Evolutionary conservation across 2,888 invertebrate genomes (phyloP), one percentile per base, ranked within the genome.

Genomic region (Dryadula phaetusa): DNA sequence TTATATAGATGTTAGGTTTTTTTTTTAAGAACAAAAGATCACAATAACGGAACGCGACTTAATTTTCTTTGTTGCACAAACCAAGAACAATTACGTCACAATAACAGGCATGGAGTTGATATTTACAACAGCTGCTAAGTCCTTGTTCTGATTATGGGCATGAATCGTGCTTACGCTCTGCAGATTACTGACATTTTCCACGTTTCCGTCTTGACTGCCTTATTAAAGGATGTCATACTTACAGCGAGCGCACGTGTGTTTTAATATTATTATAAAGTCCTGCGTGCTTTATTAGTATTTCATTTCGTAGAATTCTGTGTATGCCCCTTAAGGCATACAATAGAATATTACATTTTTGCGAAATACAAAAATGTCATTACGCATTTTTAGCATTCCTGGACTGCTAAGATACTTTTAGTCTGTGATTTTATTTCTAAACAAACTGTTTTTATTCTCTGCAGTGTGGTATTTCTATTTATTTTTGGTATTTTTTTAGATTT

Each of bases 131-230:
- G 90, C 90, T 90, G 90, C 85, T 74, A 76, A 87, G 90, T 90
- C 90, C 92, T 92, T 90, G 90, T 89, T 85, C 91, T 88, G 88
- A 88, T 91, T 92, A 91, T 87, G 91, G 92, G 76, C 86, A 87
- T 85, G 88, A 89, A 83, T 92, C 92, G 92, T 91, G 90, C 89
- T 84, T 83, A 79, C 77, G 84, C 86, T 83, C 80, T 75, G 82
- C 85, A 86, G 85, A 91, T 91, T 88, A 88, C 90, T 85, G 84
- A 86, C 88, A 92, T 92, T 92, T 91, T 90, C 88, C 83, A 88
- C 83, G 86, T 92, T 92, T 92, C 92, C 92, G 90, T 84, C 87
- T 91, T 76, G 79, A 83, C 74, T 83, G 83, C 86, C 87, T 84
- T 90, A 91, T 88, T 88, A 85, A 87, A 90, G 85, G 90, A 92